Percentiles rank a stretch among this genome's conserved stretches.
Conservation (phyloP, 2,888 invertebrate genomes). For the Lasioglossum oenotherae region DNA sequence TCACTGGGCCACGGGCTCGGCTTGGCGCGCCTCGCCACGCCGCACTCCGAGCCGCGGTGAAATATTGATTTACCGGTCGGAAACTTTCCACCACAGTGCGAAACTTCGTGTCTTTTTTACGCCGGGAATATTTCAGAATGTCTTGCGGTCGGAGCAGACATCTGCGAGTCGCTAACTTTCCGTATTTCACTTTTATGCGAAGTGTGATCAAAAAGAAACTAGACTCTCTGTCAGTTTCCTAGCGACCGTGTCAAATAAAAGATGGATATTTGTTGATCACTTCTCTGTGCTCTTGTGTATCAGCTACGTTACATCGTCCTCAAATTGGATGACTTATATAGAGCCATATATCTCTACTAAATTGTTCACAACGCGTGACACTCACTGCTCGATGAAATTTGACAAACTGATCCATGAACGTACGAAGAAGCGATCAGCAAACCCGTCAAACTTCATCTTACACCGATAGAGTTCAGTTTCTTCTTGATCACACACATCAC, state of each 20-base stretch:
- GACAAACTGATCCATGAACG: neutral
- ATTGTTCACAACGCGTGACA: neutral
- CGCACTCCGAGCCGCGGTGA: neutral
- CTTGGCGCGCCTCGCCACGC: neutral
- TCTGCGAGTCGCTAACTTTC: neutral
- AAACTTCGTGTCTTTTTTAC: neutral
- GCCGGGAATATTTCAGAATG: neutral
- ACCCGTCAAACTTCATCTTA: neutral
- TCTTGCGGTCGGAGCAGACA: neutral
- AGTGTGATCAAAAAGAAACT: neutral
- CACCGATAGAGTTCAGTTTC: neutral
- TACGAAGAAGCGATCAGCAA: neutral
- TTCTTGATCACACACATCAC: neutral
- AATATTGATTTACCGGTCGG: conserved; percentile 5
- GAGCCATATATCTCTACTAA: neutral
- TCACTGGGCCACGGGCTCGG: neutral
- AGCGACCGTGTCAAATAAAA: neutral
- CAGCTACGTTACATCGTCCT: neutral
- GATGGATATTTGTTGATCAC: neutral
- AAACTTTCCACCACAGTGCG: neutral
- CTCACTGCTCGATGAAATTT: neutral
- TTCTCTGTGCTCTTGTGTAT: neutral
- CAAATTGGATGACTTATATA: neutral
- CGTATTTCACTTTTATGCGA: neutral
- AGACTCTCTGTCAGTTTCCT: neutral